phyloP scores from a whole-genome alignment of 2,888 invertebrate species.

The Maniola hyperantus region DNA sequence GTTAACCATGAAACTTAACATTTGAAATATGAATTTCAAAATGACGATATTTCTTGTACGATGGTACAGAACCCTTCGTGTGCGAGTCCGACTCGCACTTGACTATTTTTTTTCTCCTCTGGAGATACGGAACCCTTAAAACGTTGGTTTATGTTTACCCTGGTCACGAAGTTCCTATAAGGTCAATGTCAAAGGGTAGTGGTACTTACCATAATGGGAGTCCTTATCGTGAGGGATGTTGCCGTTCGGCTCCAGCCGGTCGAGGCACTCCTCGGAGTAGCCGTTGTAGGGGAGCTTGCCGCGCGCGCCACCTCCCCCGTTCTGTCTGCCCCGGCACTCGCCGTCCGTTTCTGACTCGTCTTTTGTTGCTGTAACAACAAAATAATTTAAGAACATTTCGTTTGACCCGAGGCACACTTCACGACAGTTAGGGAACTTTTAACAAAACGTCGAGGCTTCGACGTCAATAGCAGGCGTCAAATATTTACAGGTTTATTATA shows the following conservation, averaged over 20 bases:
- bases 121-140: too few relatives aligned
- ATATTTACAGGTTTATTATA: too few relatives aligned
- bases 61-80: too few relatives aligned
- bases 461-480: too few relatives aligned
- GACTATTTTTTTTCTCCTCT: too few relatives aligned
- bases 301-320: constrained; percentile 84
- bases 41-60: too few relatives aligned
- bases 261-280: constrained; percentile 96
- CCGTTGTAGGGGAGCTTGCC: constrained; percentile 95
- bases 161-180: not conserved
- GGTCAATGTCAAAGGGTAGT: not conserved
- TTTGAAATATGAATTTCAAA: too few relatives aligned
- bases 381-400: constrained; percentile 29
- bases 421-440: too few relatives aligned
- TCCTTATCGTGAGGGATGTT: constrained; percentile 95
- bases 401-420: constrained; percentile 3
- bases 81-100: too few relatives aligned
- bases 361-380: constrained; percentile 91
- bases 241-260: constrained; percentile 95
- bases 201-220: constrained; percentile 80
- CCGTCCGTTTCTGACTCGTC: constrained; percentile 90
- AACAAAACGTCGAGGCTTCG: too few relatives aligned
- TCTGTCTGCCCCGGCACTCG: constrained; percentile 80
- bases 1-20: too few relatives aligned
- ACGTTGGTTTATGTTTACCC: not conserved